Evolutionary conservation across 2,113 vertebrate species (phyloP).

Genomic region (Suricata suricatta): DNA sequence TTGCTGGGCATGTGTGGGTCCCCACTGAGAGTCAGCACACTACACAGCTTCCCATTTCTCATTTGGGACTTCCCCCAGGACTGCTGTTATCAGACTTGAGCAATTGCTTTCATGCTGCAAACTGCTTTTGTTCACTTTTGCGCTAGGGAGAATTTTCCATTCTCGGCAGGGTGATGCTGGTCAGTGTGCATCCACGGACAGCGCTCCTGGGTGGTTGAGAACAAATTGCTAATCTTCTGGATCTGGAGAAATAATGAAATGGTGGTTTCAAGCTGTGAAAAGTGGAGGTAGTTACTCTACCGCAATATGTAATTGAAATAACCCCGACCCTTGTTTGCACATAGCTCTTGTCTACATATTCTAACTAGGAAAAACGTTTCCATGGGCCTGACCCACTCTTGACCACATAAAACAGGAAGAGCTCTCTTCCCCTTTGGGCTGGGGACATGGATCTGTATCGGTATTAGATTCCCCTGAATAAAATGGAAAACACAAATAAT

Average conservation of each 20-base stretch:
- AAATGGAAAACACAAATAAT: background rate
- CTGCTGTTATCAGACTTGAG: conserved; percentile 28
- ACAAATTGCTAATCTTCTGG: background rate
- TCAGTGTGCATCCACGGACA: accelerated
- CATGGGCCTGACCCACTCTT: background rate
- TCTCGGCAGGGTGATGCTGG: background rate
- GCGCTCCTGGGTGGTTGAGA: background rate
- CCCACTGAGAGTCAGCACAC: background rate
- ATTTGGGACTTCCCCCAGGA: background rate
- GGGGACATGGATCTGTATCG: background rate
- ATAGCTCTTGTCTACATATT: background rate
- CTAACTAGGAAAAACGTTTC: background rate
- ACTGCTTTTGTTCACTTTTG: background rate
- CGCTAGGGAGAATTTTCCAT: background rate
- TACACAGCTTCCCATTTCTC: background rate
- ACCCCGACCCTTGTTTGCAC: background rate
- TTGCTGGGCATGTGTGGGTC: background rate
- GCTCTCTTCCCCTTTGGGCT: background rate
- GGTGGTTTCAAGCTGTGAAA: background rate
- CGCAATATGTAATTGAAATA: background rate
- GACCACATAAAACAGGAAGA: background rate
- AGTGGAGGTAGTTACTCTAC: background rate
- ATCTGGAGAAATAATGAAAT: background rate
- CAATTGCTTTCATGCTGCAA: conserved; percentile 37
- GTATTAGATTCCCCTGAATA: background rate